Evolutionary conservation across 1,140 invertebrate species (phyloP), one percentile per base, ranked within the genome.

Genomic region (Metaphire vulgaris): DNA sequence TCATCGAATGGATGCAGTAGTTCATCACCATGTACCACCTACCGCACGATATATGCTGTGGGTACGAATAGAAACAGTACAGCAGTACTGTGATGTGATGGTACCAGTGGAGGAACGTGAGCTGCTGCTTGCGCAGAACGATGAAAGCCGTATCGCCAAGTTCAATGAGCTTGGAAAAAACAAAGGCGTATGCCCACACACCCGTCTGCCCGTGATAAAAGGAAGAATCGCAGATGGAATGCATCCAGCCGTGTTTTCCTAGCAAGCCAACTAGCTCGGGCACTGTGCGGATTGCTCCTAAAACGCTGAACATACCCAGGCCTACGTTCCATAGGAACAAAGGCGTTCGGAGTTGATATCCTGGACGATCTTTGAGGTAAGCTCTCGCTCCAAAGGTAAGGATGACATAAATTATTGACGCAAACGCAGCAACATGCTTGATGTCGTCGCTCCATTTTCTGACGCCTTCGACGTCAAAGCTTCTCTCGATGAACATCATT

Each of bases 141-240:
- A 98, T 93, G 88, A 98, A 97, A 72, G 96, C 89, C 34, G 95
- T 97, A 86, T 97, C 95, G 29, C 94, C 94, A 6, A 97, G 88
- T 85, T 96, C 93, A 0, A 94, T 93, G 68, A 96, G 88, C 87
- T 97, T 95, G 78, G 93, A 95, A 71, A 96, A 86, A 31, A 93
- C 92, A 86, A 97, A 96, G 69, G 85, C 78, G 80, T 90, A 95
- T 68, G 93, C 94, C 95, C 95, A 97, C 83, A 96, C 96, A 6
- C 29, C 79, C 15, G 71, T 68, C 16, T 29, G 28, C n/a, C 71
- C 70, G 33, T 16, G 33, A 31, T 74, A 77, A 65, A 69, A 30
- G 6, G 76, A 28, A 1, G 1, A 2, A 67, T 95, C 91, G 86
- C 94, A 96, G 79, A 97, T 90, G 68, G 95, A 96, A 85, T 95